These are phyloP conservation scores for Triplophysa bombifrons DNA, from an alignment of 2,797 vertebrate genomes.

Conservation along the genomic window DNA sequence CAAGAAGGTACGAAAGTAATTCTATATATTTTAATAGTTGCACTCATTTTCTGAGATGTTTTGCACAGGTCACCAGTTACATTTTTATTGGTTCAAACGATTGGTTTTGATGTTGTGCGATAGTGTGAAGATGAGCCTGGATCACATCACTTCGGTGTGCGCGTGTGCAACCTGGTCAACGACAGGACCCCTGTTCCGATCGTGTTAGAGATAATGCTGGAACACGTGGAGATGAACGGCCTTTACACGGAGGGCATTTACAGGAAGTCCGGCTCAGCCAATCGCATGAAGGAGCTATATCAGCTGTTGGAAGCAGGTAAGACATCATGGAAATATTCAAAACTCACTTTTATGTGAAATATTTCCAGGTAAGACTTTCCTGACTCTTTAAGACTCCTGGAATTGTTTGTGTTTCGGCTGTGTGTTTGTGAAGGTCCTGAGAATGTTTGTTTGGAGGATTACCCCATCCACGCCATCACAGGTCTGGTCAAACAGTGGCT, in stretches of 20 bases:
- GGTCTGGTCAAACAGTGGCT: constrained; percentile 97
- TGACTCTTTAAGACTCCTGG: no score
- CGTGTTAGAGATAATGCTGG: constrained; percentile 94
- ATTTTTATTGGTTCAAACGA: not conserved
- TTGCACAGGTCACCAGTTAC: not conserved
- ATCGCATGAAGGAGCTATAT: constrained; percentile 93
- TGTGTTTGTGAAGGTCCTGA: constrained; percentile 78
- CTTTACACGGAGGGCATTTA: constrained; percentile 98
- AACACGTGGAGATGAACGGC: constrained; percentile 96
- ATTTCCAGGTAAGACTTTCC: no score
- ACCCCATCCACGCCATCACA: constrained; percentile 94
- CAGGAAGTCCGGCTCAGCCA: constrained; percentile 95
- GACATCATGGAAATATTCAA: constrained; percentile 2
- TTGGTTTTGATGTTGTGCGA: not conserved
- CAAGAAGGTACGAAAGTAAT: constrained; percentile 79
- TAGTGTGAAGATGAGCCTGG: constrained; percentile 83
- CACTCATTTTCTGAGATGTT: not conserved
- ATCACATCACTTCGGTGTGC: constrained; percentile 87
- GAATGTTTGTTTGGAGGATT: constrained; percentile 86
- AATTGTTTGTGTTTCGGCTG: not conserved
- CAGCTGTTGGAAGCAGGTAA: constrained; percentile 87
- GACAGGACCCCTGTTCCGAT: constrained; percentile 88
- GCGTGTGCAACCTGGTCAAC: constrained; percentile 80
- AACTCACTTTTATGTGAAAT: no score
- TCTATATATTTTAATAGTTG: not conserved